Conservation (phyloP, 1,140 invertebrate species). For the Philotrypesis tridentata region DNA sequence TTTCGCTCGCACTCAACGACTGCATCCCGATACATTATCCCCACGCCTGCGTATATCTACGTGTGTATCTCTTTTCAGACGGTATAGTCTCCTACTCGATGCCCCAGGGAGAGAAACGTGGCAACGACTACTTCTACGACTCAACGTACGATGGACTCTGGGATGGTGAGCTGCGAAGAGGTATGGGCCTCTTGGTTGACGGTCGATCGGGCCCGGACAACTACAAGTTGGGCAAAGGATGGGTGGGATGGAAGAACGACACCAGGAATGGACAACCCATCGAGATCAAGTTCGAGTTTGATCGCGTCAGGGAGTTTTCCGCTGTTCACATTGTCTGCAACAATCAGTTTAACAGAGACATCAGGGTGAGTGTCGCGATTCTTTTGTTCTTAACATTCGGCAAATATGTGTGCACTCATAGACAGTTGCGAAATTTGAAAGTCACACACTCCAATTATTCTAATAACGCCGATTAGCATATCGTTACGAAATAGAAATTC, state of each 20-base stretch:
- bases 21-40: background rate
- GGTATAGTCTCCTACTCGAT: conserved; percentile 87
- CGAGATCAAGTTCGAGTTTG: conserved; percentile 90
- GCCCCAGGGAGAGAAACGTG: conserved; percentile 85
- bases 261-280: conserved; percentile 78
- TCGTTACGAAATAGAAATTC: background rate
- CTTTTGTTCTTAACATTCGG: too few species aligned
- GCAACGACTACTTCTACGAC: conserved; percentile 83
- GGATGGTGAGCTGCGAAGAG: conserved; percentile 77
- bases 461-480: background rate
- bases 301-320: conserved; percentile 88
- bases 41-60: background rate
- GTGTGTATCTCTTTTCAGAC: conserved; percentile 76
- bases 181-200: conserved; percentile 84
- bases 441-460: too few species aligned
- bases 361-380: conserved; percentile 76
- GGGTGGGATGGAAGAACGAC: conserved; percentile 95
- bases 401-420: too few species aligned
- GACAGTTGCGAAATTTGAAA: too few species aligned
- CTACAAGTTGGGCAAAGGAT: conserved; percentile 83
- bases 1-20: background rate
- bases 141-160: conserved; percentile 86
- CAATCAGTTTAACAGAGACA: conserved; percentile 85
- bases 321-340: conserved; percentile 86
- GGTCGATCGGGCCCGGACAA: conserved; percentile 81